Evolutionary conservation across 2,888 invertebrate genomes (phyloP).

Genomic region (Lepetodrilus schrolli): DNA sequence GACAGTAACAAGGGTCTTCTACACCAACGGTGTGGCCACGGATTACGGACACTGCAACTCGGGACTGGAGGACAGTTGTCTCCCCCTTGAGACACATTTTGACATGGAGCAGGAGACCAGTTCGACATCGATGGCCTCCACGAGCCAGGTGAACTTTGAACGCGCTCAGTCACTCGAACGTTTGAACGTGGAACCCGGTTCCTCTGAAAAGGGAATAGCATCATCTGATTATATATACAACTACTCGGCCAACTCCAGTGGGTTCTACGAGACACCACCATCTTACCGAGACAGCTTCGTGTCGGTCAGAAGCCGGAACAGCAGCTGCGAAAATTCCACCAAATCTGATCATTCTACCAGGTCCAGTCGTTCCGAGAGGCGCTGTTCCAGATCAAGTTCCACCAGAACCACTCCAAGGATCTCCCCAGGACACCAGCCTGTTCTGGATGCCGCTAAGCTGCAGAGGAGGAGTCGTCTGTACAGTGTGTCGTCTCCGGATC

Average conservation of each 20-base stretch:
- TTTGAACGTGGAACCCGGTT: background rate
- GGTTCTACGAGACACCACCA: slow-evolving; percentile 5
- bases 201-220: background rate
- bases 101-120: slow-evolving; percentile 35
- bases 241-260: slow-evolving; percentile 11
- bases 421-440: slow-evolving; percentile 30
- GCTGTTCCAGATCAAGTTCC: background rate
- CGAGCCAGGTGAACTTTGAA: slow-evolving; percentile 42
- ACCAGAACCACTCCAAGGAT: background rate
- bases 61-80: slow-evolving; percentile 42
- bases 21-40: slow-evolving; percentile 59
- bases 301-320: background rate
- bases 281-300: background rate
- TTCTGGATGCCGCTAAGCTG: slow-evolving; percentile 40
- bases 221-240: background rate
- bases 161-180: slow-evolving; percentile 38
- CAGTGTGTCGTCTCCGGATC: slow-evolving; percentile 29
- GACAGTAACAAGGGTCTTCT: slow-evolving; percentile 66
- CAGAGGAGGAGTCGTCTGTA: background rate
- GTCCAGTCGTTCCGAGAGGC: background rate
- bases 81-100: slow-evolving; percentile 63
- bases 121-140: slow-evolving; percentile 17
- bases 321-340: too few relatives aligned
- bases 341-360: background rate
- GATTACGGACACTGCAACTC: slow-evolving; percentile 55